Base-by-base conservation (phyloP, 2,113 vertebrate species). In the Ictidomys tridecemlineatus region DNA sequence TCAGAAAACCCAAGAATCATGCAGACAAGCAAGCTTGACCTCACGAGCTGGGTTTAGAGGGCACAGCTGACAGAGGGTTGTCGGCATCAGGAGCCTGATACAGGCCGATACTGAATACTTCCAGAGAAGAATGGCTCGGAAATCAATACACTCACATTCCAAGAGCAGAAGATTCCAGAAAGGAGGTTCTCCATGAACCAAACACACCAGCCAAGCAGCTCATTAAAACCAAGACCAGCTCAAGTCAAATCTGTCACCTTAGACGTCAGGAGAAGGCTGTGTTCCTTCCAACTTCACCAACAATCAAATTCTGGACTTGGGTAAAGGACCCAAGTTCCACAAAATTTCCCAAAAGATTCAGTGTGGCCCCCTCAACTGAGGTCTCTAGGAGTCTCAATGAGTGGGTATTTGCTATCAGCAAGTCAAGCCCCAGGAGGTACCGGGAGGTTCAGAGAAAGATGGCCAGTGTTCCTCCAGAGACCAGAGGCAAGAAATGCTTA, bases 161-260 rank as follows among this genome's bases (percentile, higher is more conserved):
- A 89, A 70, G 96, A 96, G 95, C 7, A 0, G 95, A 85, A 96
- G 91, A 95, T 74, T 97, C 94, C 70, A 4, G 91, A 84, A 3
- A 96, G 95, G 94, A 97, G 94, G 1, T 63, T 42, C 30, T 32
- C 0, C 34, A 51, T 6, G 61, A 16, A 6, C 26, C 6, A 34
- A 58, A 18, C 5, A 30, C 20, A 42, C 20, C 6, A 82, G 26
- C 17, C 51, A 26, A 10, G 24, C 24, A 58, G 17, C 72, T 26
- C 5, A 3, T 30, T 17, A 48, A 56, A 45, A 3, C 11, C 30
- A 22, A 77, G 48, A 86, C 34, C 42, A 72, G 32, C 53, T 42
- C 39, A 37, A 0, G 14, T 20, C 2, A 45, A 45, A 45, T 45
- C 45, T 9, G 45, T 45, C 45, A 45, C 45, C 45, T 45, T 45